Percentiles rank a stretch among this genome's conserved stretches.
These are phyloP conservation scores for Engystomops pustulosus DNA, from an alignment of 2,113 vertebrate genomes.

Conservation along the genomic window DNA sequence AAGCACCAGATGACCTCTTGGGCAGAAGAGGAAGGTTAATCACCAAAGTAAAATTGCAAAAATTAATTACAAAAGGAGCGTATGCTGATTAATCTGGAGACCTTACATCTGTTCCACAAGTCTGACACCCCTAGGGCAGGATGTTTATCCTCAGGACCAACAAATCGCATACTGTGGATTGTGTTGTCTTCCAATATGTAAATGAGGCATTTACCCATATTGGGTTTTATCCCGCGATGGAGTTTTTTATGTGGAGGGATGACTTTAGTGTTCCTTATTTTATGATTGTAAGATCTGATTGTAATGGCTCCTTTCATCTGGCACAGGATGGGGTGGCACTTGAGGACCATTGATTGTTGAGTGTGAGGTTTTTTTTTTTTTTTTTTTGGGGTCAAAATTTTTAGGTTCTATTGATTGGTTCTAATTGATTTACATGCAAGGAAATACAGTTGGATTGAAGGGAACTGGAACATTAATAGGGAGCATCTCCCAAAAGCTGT, in stretches of 20 bases:
- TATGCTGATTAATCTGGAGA: constrained; percentile 52
- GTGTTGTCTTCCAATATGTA: background rate
- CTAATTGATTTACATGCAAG: background rate
- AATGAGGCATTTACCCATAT: background rate
- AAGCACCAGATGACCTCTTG: constrained; percentile 49
- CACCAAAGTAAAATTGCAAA: constrained; percentile 48
- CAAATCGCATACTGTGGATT: background rate
- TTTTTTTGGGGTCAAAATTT: background rate
- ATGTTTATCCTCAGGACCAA: constrained; percentile 15
- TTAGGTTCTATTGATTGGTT: too few species aligned
- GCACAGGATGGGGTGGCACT: background rate
- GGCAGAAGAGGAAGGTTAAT: constrained; percentile 47
- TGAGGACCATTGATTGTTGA: too few species aligned
- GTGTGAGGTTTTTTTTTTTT: too few species aligned
- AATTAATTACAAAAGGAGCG: constrained; percentile 48
- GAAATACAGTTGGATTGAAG: background rate
- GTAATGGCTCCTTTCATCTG: too few species aligned
- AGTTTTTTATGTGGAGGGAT: background rate
- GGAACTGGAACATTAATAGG: background rate
- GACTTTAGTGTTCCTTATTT: background rate
- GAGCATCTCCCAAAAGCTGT: background rate
- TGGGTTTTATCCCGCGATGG: background rate
- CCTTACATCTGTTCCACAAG: constrained; percentile 49
- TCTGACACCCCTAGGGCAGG: constrained; percentile 32
- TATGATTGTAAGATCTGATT: too few species aligned